Evolutionary conservation across 1,140 invertebrate species (phyloP), one percentile per base, ranked within the genome.

Genomic region (Varroa destructor): DNA sequence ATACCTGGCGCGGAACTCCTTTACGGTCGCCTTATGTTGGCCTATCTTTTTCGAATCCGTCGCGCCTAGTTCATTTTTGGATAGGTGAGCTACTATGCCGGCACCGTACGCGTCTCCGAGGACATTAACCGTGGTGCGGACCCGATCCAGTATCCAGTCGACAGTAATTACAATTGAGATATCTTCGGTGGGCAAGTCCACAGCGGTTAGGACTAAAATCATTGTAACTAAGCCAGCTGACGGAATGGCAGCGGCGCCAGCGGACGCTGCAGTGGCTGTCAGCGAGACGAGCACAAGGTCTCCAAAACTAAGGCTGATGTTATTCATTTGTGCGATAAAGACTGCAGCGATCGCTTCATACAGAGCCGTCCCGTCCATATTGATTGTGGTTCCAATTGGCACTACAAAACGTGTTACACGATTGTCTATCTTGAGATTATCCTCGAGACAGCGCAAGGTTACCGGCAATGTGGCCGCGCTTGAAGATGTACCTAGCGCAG

Each of bases 381-480:
- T 95, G 75, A 93, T 87, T 74, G 91, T 93, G 77, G 89, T 90
- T 37, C 90, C 90, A 74, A 94, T 90, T 0, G 91, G 91, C 5
- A 95, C 81, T 14, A 93, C 88, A 80, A 93, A 94, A 72, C 90
- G 84, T 0, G 92, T 92, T 64, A 98, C 90, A 70, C 92, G 84
- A 46, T 87, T 84, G 82, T 97, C 92, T 72, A 96, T 86, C 74
- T 86, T 85, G 70, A 93, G 83, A 74, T 91, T 92, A 75, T 93
- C 89, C 79, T 95, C 93, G 86, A 97, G 87, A 78, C 90, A 89
- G 64, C 87, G 86, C 80, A 97, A 94, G 58, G 93, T 95, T 61
- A 97, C 86, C 56, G 94, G 94, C 61, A 97, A 83, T 58, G 94
- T 93, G 56, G 93, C 93, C 75, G 93, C 89, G 88, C 90, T 91